Base-by-base conservation (phyloP, 2,797 vertebrate genomes). In the Siniperca obscura region DNA sequence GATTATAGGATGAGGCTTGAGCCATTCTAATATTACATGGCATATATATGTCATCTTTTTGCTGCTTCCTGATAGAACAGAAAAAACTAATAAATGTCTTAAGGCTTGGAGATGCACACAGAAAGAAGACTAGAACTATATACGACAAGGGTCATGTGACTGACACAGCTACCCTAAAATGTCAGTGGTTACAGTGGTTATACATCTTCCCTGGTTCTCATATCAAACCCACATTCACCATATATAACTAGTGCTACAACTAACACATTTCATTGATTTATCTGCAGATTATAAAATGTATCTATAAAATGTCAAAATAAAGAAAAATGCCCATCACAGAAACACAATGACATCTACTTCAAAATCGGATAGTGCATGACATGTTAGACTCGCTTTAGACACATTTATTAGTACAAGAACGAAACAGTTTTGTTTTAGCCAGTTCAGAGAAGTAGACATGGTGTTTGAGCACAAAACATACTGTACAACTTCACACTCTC, bases 1-100 rank as follows among this genome's bases (percentile, higher is more conserved):
- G 64, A 75, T 68, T 70, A 73, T 55, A 80, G 53, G n/a, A 74
- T 46, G 53, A 77, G 25, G 10, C 72, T 38, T 17, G 11, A 75
- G 38, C 55, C 17, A 30, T 44, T 71, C 48, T 70, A 74, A 78
- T 80, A 75, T 40, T 53, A 76, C 44, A 67, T 67, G 46, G 8
- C 70, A 67, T 79, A 38, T 34, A 50, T 34, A 67, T 70, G 57
- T 61, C 40, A 57, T 52, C 10, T 57, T 12, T 21, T 38, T 40
- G 9, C 38, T 59, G 52, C 48, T 27, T 76, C n/a, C 5, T 62
- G 40, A 27, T 6, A 27, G 30, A 42, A 73, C 30, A 75, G 21
- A 62, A 66, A 66, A 50, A 48, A 74, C 12, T 6, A 65, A 30
- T 16, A 69, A 34, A 22, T 30, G 44, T 67, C 38, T 67, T 60